Evolutionary conservation across 2,888 invertebrate species (phyloP).

Genomic region (Scaptomyza caliginosa): DNA sequence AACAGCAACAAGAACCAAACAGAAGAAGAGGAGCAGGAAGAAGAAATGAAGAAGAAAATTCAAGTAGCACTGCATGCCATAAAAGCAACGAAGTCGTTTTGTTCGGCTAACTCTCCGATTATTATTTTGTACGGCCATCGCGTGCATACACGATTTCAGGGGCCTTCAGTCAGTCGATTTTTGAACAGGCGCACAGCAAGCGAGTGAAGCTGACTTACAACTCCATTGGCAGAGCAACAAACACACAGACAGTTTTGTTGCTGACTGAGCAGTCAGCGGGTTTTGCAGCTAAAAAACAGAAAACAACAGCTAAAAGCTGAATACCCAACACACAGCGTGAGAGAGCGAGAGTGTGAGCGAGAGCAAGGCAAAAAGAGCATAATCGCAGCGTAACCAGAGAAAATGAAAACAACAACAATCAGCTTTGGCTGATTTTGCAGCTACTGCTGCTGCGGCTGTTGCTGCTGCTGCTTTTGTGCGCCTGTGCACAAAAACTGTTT

Average conservation of each 20-base stretch:
- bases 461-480: slow-evolving; percentile 66
- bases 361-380: background rate
- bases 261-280: slow-evolving; percentile 29
- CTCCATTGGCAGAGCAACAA: slow-evolving; percentile 41
- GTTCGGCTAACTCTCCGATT: slow-evolving; percentile 11
- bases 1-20: background rate
- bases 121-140: slow-evolving; percentile 32
- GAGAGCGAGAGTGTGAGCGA: slow-evolving; percentile 2
- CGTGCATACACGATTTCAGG: slow-evolving; percentile 73
- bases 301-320: slow-evolving; percentile 20
- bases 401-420: background rate
- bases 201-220: slow-evolving; percentile 41
- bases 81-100: slow-evolving; percentile 28
- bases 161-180: slow-evolving; percentile 82
- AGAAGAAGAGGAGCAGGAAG: background rate
- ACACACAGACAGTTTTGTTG: background rate
- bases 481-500: slow-evolving; percentile 83
- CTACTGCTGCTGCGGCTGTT: slow-evolving; percentile 31
- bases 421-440: background rate
- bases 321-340: background rate
- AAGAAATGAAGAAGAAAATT: background rate
- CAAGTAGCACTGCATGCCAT: background rate
- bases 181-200: slow-evolving; percentile 72
- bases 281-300: slow-evolving; percentile 31
- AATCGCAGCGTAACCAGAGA: background rate